Evolutionary conservation across 53 echinoderm and acorn worm genomes (phyloP).

Genomic region (Temnopleurus reevesii): DNA sequence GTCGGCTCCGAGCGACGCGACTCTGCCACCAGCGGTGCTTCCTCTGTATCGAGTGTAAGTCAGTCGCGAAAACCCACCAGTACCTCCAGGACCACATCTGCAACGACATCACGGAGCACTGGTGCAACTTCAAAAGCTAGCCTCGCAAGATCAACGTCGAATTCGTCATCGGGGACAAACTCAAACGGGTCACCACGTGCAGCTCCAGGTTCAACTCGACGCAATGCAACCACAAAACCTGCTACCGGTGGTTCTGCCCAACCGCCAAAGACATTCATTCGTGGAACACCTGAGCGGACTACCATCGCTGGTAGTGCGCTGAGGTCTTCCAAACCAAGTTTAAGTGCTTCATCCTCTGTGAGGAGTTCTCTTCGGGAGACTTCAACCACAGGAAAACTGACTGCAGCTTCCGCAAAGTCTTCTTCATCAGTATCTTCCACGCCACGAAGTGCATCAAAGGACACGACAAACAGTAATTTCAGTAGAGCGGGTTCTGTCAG

Average conservation of each 20-base stretch:
- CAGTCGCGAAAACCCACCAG: not conserved
- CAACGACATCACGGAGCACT: not conserved
- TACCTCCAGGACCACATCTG: not conserved
- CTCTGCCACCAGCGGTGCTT: slow-evolving; percentile 57
- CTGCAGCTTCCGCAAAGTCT: slow-evolving; percentile 1
- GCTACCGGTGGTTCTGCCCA: not conserved
- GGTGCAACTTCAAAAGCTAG: not conserved
- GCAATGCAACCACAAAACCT: slow-evolving; percentile 9
- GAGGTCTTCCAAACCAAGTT: not conserved
- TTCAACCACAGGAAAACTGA: not conserved
- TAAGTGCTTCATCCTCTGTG: slow-evolving; percentile 25
- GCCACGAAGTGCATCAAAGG: not conserved
- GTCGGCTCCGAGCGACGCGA: slow-evolving; percentile 35
- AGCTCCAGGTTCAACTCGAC: not conserved
- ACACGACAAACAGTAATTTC: not conserved
- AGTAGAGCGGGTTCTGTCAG: slow-evolving; percentile 26
- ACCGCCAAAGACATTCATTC: slow-evolving; percentile 45
- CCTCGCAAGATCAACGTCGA: not conserved
- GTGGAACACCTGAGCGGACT: slow-evolving; percentile 55
- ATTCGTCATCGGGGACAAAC: not conserved
- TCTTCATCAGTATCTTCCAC: slow-evolving; percentile 16
- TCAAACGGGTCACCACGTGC: slow-evolving; percentile 20
- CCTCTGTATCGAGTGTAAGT: slow-evolving; percentile 48
- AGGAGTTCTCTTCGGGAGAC: slow-evolving; percentile 37
- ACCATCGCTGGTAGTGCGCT: slow-evolving; percentile 51